Percentiles rank a stretch among this genome's conserved stretches.
Conservation (phyloP, 2,888 invertebrate genomes). For the Acrobasis repandana region DNA sequence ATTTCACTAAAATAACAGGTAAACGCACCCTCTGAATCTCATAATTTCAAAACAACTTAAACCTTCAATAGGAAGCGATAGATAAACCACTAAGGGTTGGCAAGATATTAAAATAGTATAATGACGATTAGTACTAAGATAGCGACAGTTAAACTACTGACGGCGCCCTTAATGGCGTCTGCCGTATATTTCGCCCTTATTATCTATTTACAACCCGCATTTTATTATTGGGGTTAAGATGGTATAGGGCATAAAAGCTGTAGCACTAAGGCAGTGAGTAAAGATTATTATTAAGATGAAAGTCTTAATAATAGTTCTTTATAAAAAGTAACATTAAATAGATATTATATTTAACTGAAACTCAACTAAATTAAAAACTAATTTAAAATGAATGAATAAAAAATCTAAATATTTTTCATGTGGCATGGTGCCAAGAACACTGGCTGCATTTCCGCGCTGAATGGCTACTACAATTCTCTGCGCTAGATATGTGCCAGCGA, state of each 20-base stretch:
- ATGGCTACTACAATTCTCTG: no score
- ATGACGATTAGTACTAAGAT: slow-evolving; percentile 67
- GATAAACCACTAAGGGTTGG: slow-evolving; percentile 8
- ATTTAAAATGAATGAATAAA: no score
- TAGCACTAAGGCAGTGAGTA: slow-evolving; percentile 53
- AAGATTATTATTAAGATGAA: not conserved
- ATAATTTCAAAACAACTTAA: not conserved
- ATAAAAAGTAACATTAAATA: no score
- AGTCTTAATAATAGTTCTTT: no score
- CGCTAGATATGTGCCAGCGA: no score
- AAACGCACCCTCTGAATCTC: not conserved
- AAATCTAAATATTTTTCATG: no score
- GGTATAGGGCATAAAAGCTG: slow-evolving; percentile 61
- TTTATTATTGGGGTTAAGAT: slow-evolving; percentile 83
- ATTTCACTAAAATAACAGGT: not conserved
- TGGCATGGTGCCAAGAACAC: no score
- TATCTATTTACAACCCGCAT: slow-evolving; percentile 82
- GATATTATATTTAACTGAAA: no score
- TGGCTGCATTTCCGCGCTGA: no score
- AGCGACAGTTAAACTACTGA: slow-evolving; percentile 62
- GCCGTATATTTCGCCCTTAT: slow-evolving; percentile 72
- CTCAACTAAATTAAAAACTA: no score
- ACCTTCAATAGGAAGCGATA: slow-evolving; percentile 7
- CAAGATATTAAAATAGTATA: slow-evolving; percentile 61
- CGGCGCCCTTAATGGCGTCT: slow-evolving; percentile 77